phyloP scores from a whole-genome alignment of 1,140 invertebrate genomes.

The Maniola jurtina region DNA sequence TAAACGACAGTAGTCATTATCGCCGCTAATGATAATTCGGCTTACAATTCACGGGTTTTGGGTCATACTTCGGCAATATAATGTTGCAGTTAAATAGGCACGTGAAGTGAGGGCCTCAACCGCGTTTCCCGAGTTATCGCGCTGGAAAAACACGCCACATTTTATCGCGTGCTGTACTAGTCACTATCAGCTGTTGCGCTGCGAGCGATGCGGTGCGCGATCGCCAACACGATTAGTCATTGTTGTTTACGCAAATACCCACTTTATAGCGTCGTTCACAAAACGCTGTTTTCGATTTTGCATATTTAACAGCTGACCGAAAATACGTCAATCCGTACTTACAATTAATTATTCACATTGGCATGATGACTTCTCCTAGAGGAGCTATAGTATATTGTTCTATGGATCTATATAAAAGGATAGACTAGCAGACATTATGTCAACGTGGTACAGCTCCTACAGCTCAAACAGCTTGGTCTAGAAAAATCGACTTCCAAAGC shows the following conservation, averaged over 20 bases:
- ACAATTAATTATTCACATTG: constrained; percentile 20
- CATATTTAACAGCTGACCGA: constrained; percentile 32
- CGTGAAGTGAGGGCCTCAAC: constrained; percentile 43
- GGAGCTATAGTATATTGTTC: neutral
- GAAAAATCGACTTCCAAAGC: no score
- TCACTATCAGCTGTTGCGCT: constrained; percentile 65
- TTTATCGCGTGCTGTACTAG: constrained; percentile 57
- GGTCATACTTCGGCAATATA: constrained; percentile 22
- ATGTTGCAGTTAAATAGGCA: constrained; percentile 24
- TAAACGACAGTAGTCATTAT: constrained; percentile 42
- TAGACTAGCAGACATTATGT: no score
- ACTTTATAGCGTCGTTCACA: constrained; percentile 30
- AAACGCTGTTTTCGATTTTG: constrained; percentile 25
- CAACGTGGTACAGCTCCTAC: no score
- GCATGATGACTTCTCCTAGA: constrained; percentile 6
- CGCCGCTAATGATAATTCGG: constrained; percentile 35
- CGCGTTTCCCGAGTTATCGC: constrained; percentile 62
- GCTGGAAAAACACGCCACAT: constrained; percentile 69
- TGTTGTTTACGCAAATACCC: constrained; percentile 40
- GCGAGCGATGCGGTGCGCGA: constrained; percentile 46
- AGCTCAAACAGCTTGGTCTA: no score
- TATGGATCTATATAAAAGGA: no score
- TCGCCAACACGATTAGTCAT: constrained; percentile 53
- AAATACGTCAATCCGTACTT: constrained; percentile 31
- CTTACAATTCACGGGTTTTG: constrained; percentile 30